phyloP scores from a whole-genome alignment of 2,888 invertebrate species.

The Plemyria rubiginata region DNA sequence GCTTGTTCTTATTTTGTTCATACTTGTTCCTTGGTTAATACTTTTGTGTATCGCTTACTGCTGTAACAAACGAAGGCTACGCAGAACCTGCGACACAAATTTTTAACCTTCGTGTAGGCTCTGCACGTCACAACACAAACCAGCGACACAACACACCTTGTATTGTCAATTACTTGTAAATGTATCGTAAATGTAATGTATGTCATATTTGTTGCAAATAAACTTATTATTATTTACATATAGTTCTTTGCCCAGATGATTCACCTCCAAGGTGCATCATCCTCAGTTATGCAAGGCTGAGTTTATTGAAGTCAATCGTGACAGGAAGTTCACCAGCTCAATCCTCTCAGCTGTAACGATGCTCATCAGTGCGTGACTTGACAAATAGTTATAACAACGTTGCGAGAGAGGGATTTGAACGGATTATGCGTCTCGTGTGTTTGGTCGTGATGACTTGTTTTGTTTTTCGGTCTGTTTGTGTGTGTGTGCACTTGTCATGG shows the following conservation, averaged over 20 bases:
- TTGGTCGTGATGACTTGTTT: constrained; percentile 64
- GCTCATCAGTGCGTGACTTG: constrained; percentile 69
- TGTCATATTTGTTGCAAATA: too few species aligned
- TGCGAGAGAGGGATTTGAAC: constrained; percentile 60
- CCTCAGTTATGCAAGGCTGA: not conserved
- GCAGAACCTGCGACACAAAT: too few species aligned
- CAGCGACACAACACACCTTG: too few species aligned
- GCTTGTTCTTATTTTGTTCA: not conserved
- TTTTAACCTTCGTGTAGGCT: too few species aligned
- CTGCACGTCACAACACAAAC: too few species aligned
- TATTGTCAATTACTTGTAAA: too few species aligned
- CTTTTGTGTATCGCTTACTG: not conserved
- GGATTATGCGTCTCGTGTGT: constrained; percentile 42
- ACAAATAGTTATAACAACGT: constrained; percentile 59
- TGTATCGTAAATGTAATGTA: too few species aligned
- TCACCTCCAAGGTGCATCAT: not conserved
- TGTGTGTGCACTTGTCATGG: constrained; percentile 13
- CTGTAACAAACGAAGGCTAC: too few species aligned
- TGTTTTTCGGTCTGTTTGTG: constrained; percentile 35
- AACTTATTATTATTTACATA: too few species aligned
- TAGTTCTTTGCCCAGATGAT: not conserved
- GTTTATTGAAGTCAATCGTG: not conserved
- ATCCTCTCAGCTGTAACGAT: constrained; percentile 23
- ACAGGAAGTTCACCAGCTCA: constrained; percentile 24
- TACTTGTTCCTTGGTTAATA: not conserved